Base-by-base conservation (phyloP, 2,113 vertebrate genomes). In the Zosterops pallidus region DNA sequence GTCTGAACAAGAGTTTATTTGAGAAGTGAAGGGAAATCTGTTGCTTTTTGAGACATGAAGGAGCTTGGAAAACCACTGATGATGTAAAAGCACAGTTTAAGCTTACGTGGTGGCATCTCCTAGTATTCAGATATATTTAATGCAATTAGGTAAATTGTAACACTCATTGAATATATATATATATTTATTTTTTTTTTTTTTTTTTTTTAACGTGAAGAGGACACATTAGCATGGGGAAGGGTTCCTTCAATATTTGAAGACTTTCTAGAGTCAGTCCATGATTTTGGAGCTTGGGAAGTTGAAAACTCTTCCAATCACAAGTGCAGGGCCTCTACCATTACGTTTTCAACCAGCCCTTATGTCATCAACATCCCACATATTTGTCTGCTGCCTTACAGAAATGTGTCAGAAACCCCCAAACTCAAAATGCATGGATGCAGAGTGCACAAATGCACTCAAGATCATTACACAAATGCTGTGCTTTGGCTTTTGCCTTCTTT, bases 321-420 rank as follows among this genome's bases (percentile, higher is more conserved):
- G 55, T 3, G 22, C 35, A 50, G 6, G 41, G n/a, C 15, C 14
- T 57, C 24, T 56, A 3, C 29, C 28, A 7, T 35, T 59, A 35
- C 5, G 10, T 2, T 49, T 81, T 20, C 14, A 1, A 16, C 11
- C 24, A 49, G 23, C 37, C 33, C 4, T 0, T 10, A 15, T 50
- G 63, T 57, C 33, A 52, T 7, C 24, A 47, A 0, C 46, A 52
- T 11, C 47, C 22, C 19, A 3, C 3, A 8, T 53, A 65, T 50
- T 31, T 64, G 33, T 41, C n/a, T 55, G 55, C 65, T 63, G 65
- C 44, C 47, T 83, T 13, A 85, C 39, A 41, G n/a, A 29, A 47
- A 19, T 3, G 20, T 63, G 88, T 82, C 86, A 75, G 67, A 85
- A 85, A 41, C 28, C 39, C 69, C 35, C 20, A 39, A 31, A 71